Evolutionary conservation across 1,140 invertebrate genomes (phyloP), one percentile per base, ranked within the genome.

Genomic region (Conus betulinus): DNA sequence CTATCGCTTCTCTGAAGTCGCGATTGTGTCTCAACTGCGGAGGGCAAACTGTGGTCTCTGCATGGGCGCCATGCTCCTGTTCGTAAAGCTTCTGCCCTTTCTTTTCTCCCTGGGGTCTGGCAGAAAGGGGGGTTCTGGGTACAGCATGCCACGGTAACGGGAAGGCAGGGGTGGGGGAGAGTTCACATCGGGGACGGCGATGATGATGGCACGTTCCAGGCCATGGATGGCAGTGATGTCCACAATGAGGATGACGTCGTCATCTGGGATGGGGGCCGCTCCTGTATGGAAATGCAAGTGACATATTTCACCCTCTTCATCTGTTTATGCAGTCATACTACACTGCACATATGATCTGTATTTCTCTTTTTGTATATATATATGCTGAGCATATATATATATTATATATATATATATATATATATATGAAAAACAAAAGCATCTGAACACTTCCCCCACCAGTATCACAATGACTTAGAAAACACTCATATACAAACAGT

Each of bases 211-310:
- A 5, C 81, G 10, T 23, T 83, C 81, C 27, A 83, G 10, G 20
- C 81, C 81, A n/a, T 83, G 81, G 13, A 83, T 51, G 39, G 81
- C 53, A 1, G 81, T 83, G 17, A 83, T 57, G 53, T 83, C 81
- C 7, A 23, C 81, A 2, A 83, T 25, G 5, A 83, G 81, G 81
- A 83, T 83, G 52, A 57, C 25, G 52, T 83, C 81, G 0, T 83
- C 53, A 57, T 17, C 17, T 5, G 81, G 15, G 15, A 83, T 17
- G 5, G 81, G 71, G 25, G 25, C 71, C 25, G 71, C 20, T 23
- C 20, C 71, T 76, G 71, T 67, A 13, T 1, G 20, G 20, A 67
- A 23, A 67, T 67, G 11, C 20, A 67, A 60, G 15, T 67, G 8
- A 15, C 8, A 0, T 11, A 60, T 60, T 8, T 60, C 15, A 0